These are phyloP conservation scores for Boloria euphrosyne DNA, from an alignment of 2,888 invertebrate genomes.

Conservation along the genomic window DNA sequence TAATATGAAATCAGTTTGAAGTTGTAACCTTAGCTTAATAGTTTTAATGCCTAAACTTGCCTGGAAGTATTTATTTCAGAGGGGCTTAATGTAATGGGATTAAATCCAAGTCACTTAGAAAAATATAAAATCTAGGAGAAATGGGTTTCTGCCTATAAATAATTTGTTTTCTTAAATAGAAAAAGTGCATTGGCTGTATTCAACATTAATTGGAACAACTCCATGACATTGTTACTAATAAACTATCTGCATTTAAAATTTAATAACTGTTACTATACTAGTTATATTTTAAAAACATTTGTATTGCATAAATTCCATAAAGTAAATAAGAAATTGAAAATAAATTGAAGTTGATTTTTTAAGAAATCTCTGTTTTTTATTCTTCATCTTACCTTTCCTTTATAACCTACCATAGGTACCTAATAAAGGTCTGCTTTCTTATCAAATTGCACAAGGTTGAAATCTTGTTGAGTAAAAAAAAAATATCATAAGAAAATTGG, in stretches of 20 bases:
- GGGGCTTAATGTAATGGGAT: slow-evolving; percentile 63
- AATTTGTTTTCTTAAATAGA: slow-evolving; percentile 43
- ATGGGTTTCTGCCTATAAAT: slow-evolving; percentile 52
- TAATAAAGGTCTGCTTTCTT: neutral
- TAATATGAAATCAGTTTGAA: slow-evolving; percentile 35
- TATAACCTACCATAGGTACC: too few relatives aligned
- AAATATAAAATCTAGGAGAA: slow-evolving; percentile 53
- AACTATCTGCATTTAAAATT: slow-evolving; percentile 76
- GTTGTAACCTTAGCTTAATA: slow-evolving; percentile 37
- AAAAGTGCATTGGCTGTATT: slow-evolving; percentile 45
- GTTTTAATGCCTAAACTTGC: slow-evolving; percentile 73
- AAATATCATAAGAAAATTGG: too few relatives aligned
- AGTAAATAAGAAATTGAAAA: slow-evolving; percentile 71
- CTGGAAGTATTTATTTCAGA: slow-evolving; percentile 54
- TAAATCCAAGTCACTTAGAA: slow-evolving; percentile 63
- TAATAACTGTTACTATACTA: slow-evolving; percentile 76
- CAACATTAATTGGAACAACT: slow-evolving; percentile 56
- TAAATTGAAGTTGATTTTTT: slow-evolving; percentile 81
- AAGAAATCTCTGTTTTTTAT: slow-evolving; percentile 45
- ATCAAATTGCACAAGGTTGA: too few relatives aligned
- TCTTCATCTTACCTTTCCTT: neutral
- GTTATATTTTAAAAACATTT: slow-evolving; percentile 77
- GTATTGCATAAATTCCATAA: slow-evolving; percentile 78
- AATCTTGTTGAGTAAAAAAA: too few relatives aligned
- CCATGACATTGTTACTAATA: slow-evolving; percentile 76